Evolutionary conservation across 1,140 invertebrate species (phyloP), one percentile per base, ranked within the genome.

Genomic region (Arctopsyche grandis): DNA sequence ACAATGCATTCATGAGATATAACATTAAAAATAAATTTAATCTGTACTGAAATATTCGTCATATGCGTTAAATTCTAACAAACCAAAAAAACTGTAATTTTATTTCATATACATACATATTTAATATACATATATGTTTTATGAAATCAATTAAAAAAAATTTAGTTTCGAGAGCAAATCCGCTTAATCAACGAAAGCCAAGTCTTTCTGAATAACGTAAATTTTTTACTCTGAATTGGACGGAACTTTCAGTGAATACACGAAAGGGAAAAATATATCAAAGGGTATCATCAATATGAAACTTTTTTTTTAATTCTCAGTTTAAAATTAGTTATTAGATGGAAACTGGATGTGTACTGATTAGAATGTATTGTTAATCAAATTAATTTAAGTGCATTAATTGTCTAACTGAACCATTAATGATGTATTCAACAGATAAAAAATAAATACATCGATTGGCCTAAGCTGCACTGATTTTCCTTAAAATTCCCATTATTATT

Each of bases 381-480:
- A 66, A 66, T 66, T 66, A 66, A 24, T 66, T 66, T 66, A 66
- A 66, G 63, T 24, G 26, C 24, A 66, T 66, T 66, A 66, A 66
- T 66, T 66, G 63, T 66, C 63, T 73, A 79, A 73, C 56, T 52
- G 48, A 79, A 79, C 69, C 69, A 48, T 22, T 69, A 38, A 79
- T 77, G 80, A 66, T 81, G 77, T 79, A 79, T 82, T 79, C 58
- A 79, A 79, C 56, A 79, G 58, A 52, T 79, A 78, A 80, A 79
- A 80, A 80, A 82, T 81, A 81, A 75, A 81, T 78, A 82, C 81
- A 82, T 82, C 81, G 81, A 82, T 82, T 82, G 81, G 81, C 81
- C 81, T 82, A 82, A 52, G 12, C 29, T 38, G n/a, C 0, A 60
- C 3, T 60, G 56, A 9, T 21, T 60, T 60, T 60, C 48, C 4